Conservation (phyloP, 2,888 invertebrate species). For the Calameuta filiformis region DNA sequence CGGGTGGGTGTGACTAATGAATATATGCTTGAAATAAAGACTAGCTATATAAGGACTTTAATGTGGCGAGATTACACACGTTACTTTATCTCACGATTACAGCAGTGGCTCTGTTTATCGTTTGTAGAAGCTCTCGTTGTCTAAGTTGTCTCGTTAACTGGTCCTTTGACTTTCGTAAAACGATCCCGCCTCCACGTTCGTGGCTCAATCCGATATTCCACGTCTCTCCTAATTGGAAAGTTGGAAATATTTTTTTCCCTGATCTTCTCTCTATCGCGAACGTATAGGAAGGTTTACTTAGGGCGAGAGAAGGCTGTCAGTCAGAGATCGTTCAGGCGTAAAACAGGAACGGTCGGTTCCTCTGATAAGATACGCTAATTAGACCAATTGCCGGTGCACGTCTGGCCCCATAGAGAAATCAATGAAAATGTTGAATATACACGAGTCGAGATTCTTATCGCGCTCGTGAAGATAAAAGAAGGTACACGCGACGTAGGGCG, state of each 20-base stretch:
- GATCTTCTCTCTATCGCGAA: neutral
- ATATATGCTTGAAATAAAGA: neutral
- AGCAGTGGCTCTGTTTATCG: neutral
- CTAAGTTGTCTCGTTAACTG: neutral
- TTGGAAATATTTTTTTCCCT: slow-evolving; percentile 9
- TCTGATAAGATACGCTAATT: slow-evolving; percentile 19
- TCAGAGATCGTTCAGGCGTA: neutral
- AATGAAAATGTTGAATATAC: neutral
- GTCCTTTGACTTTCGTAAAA: neutral
- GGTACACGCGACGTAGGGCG: neutral
- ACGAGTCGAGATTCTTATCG: neutral
- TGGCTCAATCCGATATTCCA: neutral
- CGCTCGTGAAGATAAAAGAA: neutral
- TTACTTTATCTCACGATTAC: neutral
- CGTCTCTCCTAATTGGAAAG: slow-evolving; percentile 12
- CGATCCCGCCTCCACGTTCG: neutral
- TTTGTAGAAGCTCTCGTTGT: neutral
- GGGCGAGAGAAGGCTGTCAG: neutral
- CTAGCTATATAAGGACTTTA: neutral
- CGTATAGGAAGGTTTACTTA: neutral
- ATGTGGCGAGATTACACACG: neutral
- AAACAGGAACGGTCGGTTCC: slow-evolving; percentile 15
- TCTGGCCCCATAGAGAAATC: neutral
- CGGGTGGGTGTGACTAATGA: neutral
- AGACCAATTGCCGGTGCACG: slow-evolving; percentile 12